Evolutionary conservation across 2,888 invertebrate species (phyloP).

Genomic region (Liposcelis brunnea): DNA sequence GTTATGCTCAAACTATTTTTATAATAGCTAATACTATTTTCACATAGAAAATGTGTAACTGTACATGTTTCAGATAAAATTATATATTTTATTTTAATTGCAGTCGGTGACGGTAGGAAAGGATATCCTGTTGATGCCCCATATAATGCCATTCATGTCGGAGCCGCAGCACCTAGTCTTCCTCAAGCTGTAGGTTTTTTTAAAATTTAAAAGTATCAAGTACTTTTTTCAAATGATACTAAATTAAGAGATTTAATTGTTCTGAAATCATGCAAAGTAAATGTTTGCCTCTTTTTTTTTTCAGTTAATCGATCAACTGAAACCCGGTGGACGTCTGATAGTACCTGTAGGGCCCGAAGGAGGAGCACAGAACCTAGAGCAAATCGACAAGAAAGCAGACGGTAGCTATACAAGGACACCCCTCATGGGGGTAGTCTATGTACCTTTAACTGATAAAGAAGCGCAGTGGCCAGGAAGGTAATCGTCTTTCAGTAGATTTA

Average conservation of each 20-base stretch:
- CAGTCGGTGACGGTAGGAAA: constrained; percentile 77
- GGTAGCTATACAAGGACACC: constrained; percentile 58
- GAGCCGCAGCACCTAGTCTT: constrained; percentile 65
- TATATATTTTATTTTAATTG: constrained; percentile 16
- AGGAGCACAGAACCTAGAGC: constrained; percentile 69
- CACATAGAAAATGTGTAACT: too few species aligned
- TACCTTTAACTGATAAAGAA: constrained; percentile 80
- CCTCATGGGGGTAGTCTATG: constrained; percentile 92
- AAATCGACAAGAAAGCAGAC: constrained; percentile 75
- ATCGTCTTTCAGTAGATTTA: too few species aligned
- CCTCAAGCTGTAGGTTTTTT: constrained; percentile 47
- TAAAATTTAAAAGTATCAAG: constrained; percentile 15
- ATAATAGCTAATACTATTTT: too few species aligned
- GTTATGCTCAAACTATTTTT: constrained; percentile 16
- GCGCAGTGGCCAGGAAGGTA: constrained; percentile 38
- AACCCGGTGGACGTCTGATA: constrained; percentile 80
- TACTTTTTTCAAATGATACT: constrained; percentile 7
- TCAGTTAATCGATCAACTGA: constrained; percentile 70
- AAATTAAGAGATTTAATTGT: not conserved
- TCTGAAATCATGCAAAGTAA: not conserved
- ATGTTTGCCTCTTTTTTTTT: constrained; percentile 14
- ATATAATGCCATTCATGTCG: constrained; percentile 86
- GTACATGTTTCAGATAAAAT: not conserved
- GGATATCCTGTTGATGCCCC: constrained; percentile 61
- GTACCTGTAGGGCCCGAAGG: constrained; percentile 80